phyloP scores from a whole-genome alignment of 2,888 invertebrate species.

The Metellina segmentata region DNA sequence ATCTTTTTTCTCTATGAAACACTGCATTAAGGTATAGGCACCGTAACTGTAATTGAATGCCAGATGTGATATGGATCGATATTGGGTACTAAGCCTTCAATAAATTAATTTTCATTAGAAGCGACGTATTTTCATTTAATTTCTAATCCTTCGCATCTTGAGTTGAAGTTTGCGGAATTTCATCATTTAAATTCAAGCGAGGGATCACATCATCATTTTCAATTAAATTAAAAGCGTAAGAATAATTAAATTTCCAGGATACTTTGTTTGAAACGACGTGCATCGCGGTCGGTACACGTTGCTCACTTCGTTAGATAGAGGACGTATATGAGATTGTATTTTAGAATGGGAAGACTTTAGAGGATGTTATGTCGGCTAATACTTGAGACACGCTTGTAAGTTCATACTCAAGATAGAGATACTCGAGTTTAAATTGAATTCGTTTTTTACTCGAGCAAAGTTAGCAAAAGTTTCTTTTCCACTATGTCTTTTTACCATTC shows the following conservation, averaged over 20 bases:
- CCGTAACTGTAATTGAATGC: neutral
- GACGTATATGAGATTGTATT: neutral
- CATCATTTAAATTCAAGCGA: neutral
- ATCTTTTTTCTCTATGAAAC: neutral
- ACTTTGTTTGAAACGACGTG: neutral
- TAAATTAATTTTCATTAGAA: neutral
- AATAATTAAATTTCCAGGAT: neutral
- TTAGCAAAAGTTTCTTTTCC: too few species aligned
- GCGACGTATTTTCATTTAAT: neutral
- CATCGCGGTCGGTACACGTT: neutral
- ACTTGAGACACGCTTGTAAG: neutral
- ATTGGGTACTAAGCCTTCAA: neutral
- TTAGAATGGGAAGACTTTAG: neutral
- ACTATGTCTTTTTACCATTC: too few species aligned
- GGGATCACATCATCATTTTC: constrained; percentile 1
- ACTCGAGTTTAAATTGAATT: neutral
- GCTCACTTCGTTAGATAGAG: neutral
- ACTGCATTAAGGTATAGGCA: neutral
- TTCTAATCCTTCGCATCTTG: neutral
- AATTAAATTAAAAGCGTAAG: neutral
- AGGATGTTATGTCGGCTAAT: neutral
- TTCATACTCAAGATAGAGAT: neutral
- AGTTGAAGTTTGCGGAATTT: neutral
- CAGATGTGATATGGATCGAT: neutral
- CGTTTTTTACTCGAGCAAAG: neutral